Conservation (phyloP, 2,888 invertebrate species). For the Lycaena phlaeas region DNA sequence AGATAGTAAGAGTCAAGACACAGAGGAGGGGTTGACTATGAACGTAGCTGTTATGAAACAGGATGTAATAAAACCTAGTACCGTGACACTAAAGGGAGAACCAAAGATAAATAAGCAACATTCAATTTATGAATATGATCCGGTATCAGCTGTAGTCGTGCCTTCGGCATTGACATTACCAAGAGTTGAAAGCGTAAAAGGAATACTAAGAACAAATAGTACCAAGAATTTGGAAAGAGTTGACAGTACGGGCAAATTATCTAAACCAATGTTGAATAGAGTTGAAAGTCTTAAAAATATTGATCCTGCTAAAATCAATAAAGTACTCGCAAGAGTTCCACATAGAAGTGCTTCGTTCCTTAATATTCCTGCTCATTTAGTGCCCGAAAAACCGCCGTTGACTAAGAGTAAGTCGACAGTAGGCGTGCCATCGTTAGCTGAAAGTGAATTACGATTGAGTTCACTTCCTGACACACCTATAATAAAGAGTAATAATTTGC, state of each 20-base stretch:
- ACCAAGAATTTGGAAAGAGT: constrained; percentile 46
- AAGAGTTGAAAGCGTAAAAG: constrained; percentile 56
- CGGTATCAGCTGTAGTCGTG: constrained; percentile 39
- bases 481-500: constrained; percentile 58
- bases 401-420: constrained; percentile 59
- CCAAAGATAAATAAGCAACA: constrained; percentile 52
- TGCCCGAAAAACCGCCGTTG: constrained; percentile 52
- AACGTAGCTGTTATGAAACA: constrained; percentile 53
- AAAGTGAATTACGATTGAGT: constrained; percentile 44
- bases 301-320: constrained; percentile 54
- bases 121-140: constrained; percentile 55
- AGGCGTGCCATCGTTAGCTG: constrained; percentile 41
- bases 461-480: constrained; percentile 63
- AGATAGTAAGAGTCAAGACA: constrained; percentile 45
- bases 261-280: constrained; percentile 40
- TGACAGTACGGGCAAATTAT: constrained; percentile 40
- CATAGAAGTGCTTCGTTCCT: constrained; percentile 65
- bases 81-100: constrained; percentile 60
- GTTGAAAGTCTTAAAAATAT: constrained; percentile 62
- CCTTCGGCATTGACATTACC: constrained; percentile 50
- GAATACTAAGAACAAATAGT: constrained; percentile 57
- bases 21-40: constrained; percentile 60
- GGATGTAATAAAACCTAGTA: constrained; percentile 57
- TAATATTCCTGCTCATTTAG: constrained; percentile 56
- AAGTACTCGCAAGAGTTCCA: constrained; percentile 53